Base-by-base conservation (phyloP, 2,797 vertebrate genomes). In the Argya squamiceps region DNA sequence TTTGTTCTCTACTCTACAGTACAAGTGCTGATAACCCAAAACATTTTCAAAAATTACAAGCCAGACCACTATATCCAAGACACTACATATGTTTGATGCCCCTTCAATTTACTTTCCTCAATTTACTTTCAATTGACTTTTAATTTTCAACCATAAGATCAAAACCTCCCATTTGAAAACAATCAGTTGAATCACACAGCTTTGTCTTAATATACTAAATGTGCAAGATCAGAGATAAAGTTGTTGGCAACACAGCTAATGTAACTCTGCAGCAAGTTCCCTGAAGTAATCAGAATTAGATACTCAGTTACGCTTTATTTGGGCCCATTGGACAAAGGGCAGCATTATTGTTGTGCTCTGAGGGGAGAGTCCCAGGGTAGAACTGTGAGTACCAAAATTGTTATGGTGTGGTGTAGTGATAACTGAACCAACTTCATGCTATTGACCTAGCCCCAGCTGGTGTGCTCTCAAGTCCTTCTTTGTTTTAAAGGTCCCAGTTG, bases 171-270 rank as follows among this genome's bases (percentile, higher is more conserved):
- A 92, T 94, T 90, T 87, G 89, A 95, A 91, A 94, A 93, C 86
- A 73, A 96, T 90, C 88, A 94, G 88, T 30, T 79, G 70, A 94
- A 88, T 76, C 56, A 76, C 74, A 81, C 68, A 90, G 93, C 93
- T 93, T 69, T 65, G 85, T 86, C 89, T 93, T 84, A 93, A 84
- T 86, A 93, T 9, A 84, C 76, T 43, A 92, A 94, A 93, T 77
- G 92, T 82, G 70, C 92, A 94, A 92, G 88, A 95, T 90, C 83
- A 74, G 93, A 96, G 90, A 95, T 92, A 96, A 95, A 93, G 91
- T 21, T 83, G 81, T 80, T 95, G 78, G 77, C 88, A 91, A 39
- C 5, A 7, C 44, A 92, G 86, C 41, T 94, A 82, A 92, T 74
- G 60, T 43, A 84, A 79, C 55, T 83, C 78, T 64, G 56, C 82